Evolutionary conservation across 2,113 vertebrate genomes (phyloP).

Genomic region (Gulo gulo): DNA sequence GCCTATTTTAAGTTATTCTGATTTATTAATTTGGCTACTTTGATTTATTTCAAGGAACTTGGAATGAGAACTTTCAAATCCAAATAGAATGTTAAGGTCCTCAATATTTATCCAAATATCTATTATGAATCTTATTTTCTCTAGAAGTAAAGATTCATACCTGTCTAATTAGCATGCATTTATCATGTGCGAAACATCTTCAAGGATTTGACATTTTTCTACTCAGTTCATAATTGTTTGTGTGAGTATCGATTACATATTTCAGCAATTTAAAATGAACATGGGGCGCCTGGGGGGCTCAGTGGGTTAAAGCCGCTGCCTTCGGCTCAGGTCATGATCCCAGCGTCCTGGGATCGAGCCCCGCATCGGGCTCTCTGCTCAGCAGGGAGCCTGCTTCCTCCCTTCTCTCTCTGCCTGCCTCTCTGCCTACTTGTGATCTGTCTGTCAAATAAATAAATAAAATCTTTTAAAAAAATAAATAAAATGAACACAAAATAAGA

Average conservation of each 20-base stretch:
- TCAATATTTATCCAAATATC: conserved; percentile 31
- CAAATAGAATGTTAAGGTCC: conserved; percentile 1
- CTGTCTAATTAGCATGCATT: conserved; percentile 48
- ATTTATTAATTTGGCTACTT: conserved; percentile 57
- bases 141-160: conserved; percentile 49
- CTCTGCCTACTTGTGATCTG: too few species aligned
- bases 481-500: conserved; percentile 76
- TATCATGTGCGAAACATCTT: conserved; percentile 75
- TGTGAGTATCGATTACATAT: conserved; percentile 77
- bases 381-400: too few species aligned
- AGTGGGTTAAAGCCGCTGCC: too few species aligned
- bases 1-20: not conserved
- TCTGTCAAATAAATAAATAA: too few species aligned
- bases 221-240: conserved; percentile 71
- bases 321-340: too few species aligned
- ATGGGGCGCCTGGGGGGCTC: not conserved
- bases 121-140: conserved; percentile 11
- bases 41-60: conserved; percentile 8
- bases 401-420: too few species aligned
- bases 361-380: too few species aligned
- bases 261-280: conserved; percentile 82
- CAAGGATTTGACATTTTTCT: conserved; percentile 71
- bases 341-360: too few species aligned
- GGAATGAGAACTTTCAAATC: conserved; percentile 51
- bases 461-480: not conserved